phyloP scores from a whole-genome alignment of 2,113 vertebrate genomes.

The Sinocyclocheilus rhinocerous region DNA sequence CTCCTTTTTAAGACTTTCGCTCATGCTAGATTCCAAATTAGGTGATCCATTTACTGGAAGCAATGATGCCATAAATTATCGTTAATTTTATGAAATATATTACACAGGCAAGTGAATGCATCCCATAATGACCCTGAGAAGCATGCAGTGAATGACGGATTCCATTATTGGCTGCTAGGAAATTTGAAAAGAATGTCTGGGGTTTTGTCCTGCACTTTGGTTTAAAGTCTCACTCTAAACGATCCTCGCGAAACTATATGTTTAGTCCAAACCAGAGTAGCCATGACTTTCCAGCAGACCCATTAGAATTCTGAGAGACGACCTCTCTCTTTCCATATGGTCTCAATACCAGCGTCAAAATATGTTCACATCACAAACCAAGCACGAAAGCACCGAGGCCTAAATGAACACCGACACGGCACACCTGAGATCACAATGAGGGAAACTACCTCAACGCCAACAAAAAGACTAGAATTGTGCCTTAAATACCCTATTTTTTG shows the following conservation, averaged over 20 bases:
- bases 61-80: not conserved
- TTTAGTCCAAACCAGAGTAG: not conserved
- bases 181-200: constrained; percentile 10
- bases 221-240: constrained; percentile 14
- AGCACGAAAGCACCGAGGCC: constrained; percentile 18
- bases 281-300: constrained; percentile 25
- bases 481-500: not conserved
- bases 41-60: not conserved
- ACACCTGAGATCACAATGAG: constrained; percentile 23
- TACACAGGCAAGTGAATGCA: not conserved
- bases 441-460: not conserved
- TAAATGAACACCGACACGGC: constrained; percentile 7
- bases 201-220: not conserved
- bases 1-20: not conserved
- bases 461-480: not conserved
- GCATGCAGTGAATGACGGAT: not conserved
- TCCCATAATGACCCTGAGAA: not conserved
- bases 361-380: constrained; percentile 19
- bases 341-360: constrained; percentile 24
- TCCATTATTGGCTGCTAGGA: not conserved
- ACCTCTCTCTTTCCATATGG: constrained; percentile 16
- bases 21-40: not conserved
- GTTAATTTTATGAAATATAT: not conserved
- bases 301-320: constrained; percentile 10
- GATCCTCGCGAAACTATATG: constrained; percentile 7